These are phyloP conservation scores for Parazoanthus darwini DNA, from an alignment of 92 coral and sea anemone species.

Conservation along the genomic window DNA sequence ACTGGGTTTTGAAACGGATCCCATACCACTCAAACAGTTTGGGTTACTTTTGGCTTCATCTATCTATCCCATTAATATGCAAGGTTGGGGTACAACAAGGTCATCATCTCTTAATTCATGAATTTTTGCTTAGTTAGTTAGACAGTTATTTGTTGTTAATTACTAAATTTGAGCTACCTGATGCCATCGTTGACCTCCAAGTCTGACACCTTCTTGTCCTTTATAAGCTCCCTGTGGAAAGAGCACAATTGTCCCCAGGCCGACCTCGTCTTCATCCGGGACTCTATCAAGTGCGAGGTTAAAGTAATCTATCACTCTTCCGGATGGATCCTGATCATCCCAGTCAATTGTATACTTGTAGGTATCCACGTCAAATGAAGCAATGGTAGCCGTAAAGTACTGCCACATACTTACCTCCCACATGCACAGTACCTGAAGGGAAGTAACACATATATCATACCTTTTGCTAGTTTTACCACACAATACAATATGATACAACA, in stretches of 20 bases:
- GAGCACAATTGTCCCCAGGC: constrained; percentile 81
- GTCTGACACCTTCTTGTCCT: constrained; percentile 86
- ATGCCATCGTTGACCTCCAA: constrained; percentile 86
- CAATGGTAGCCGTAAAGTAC: constrained; percentile 92
- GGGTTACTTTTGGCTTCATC: too few species aligned
- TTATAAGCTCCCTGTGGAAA: constrained; percentile 86
- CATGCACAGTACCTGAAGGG: constrained; percentile 79
- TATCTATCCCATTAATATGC: too few species aligned
- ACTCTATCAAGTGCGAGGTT: constrained; percentile 90
- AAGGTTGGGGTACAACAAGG: too few species aligned
- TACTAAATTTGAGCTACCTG: constrained; percentile 52
- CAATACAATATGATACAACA: too few species aligned
- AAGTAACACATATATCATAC: background rate
- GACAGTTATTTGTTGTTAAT: too few species aligned
- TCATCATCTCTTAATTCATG: too few species aligned
- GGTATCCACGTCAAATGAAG: constrained; percentile 58
- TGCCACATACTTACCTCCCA: constrained; percentile 86
- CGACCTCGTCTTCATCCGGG: constrained; percentile 89
- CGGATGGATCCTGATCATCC: constrained; percentile 95
- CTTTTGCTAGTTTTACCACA: too few species aligned
- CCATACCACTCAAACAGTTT: too few species aligned
- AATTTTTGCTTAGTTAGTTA: too few species aligned
- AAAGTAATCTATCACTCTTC: constrained; percentile 78
- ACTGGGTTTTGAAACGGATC: too few species aligned
- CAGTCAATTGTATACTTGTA: constrained; percentile 79